Evolutionary conservation across 2,888 invertebrate species (phyloP), one percentile per base, ranked within the genome.

Genomic region (Scelioninae gen. 1): DNA sequence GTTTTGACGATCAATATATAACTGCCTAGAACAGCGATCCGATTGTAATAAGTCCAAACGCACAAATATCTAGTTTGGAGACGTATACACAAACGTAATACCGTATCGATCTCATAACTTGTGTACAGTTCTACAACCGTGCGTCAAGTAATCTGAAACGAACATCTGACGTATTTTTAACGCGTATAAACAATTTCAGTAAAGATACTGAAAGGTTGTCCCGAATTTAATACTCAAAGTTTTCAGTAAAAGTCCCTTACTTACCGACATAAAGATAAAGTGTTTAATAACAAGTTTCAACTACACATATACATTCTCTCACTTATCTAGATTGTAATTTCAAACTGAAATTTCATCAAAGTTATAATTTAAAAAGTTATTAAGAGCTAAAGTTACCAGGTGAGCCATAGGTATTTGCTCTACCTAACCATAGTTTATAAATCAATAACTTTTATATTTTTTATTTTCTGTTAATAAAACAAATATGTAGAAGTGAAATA

Each of bases 11-110:
- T 76, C 8, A 34, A 34, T 5, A 40, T 40, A 11, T 47, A 90
- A 91, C 91, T 91, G 91, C 91, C 90, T 91, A 91, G 90, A 89
- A 89, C 90, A 90, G 89, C 89, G 88, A 90, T 88, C 63, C 71
- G 32, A 84, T 83, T 82, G 55, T 78, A 80, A 84, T 86, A 91
- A 90, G 92, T 91, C 91, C 91, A 91, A 92, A 90, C 91, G 91
- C 91, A 92, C 92, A 92, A 92, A 90, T 87, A 88, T 88, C 88
- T 87, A 87, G 90, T 92, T 91, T 91, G 90, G 90, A 85, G 75
- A 77, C 31, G 65, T 86, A 85, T 84, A 87, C 69, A 80, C 82
- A 79, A 60, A 81, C 58, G 51, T 75, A 85, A 75, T 74, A 76
- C 68, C 62, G 53, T 75, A 75, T 69, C 58, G 74, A 74, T 74